These are phyloP conservation scores for Thripadectes ignobilis DNA, from an alignment of 2,797 vertebrate species.

Conservation along the genomic window DNA sequence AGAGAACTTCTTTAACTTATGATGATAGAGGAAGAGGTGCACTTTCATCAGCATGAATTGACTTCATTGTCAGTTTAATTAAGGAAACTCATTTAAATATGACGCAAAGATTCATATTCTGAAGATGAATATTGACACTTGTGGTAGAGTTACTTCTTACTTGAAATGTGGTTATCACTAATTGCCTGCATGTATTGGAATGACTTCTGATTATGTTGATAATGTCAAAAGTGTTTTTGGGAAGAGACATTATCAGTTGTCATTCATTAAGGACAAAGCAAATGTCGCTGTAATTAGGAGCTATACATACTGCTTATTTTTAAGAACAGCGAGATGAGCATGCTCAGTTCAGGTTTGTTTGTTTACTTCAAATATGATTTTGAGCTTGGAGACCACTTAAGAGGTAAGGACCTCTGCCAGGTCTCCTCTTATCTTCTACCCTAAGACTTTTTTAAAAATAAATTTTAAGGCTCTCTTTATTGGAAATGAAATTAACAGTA, in stretches of 20 bases:
- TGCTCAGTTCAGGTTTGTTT: background rate
- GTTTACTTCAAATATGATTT: constrained; percentile 2
- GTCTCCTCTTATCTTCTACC: background rate
- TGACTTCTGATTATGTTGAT: background rate
- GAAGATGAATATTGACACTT: constrained; percentile 20
- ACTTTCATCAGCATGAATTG: background rate
- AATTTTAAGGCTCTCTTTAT: background rate
- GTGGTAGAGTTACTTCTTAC: background rate
- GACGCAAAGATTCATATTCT: background rate
- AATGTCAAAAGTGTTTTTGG: constrained; percentile 8
- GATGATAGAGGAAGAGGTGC: background rate
- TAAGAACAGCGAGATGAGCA: background rate
- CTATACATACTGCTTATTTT: background rate
- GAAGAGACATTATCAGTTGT: constrained; percentile 7
- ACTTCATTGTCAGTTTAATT: constrained; percentile 14
- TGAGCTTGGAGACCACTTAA: background rate
- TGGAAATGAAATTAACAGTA: background rate
- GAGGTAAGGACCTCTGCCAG: background rate
- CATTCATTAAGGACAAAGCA: constrained; percentile 17
- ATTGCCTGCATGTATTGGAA: constrained; percentile 11
- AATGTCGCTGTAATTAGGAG: constrained; percentile 1
- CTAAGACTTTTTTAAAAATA: background rate
- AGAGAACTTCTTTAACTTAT: background rate
- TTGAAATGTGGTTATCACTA: constrained; percentile 24
- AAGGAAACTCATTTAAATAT: constrained; percentile 29